Evolutionary conservation across 2,797 vertebrate genomes (phyloP).

Genomic region (Lithobates sylvaticus): DNA sequence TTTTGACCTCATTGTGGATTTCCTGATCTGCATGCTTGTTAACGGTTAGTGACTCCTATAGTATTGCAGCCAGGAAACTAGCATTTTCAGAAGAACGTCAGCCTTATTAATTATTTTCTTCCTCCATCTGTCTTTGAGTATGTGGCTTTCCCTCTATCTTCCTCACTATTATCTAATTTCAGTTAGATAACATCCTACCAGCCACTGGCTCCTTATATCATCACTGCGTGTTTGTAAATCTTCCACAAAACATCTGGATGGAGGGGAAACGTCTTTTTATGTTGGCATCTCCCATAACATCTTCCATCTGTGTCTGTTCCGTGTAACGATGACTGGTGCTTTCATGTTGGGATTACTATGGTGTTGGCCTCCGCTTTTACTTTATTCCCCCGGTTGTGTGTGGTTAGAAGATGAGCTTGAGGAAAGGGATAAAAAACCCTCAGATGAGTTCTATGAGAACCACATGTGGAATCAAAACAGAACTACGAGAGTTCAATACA

Average conservation of each 20-base stretch:
- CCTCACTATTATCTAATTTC: not conserved
- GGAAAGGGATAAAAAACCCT: not conserved
- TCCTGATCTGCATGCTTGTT: too few relatives aligned
- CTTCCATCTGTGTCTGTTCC: not conserved
- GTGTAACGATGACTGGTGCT: not conserved
- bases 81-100: too few relatives aligned
- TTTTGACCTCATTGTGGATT: too few relatives aligned
- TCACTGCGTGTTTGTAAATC: not conserved
- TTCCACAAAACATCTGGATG: slow-evolving; percentile 15
- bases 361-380: not conserved
- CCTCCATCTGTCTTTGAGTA: not conserved
- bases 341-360: slow-evolving; percentile 1
- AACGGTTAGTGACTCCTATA: too few relatives aligned
- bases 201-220: not conserved
- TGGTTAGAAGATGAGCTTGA: not conserved
- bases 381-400: not conserved
- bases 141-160: not conserved
- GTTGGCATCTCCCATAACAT: not conserved
- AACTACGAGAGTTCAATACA: not conserved
- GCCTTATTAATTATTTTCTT: not conserved
- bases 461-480: not conserved
- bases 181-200: not conserved
- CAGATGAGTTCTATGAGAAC: not conserved
- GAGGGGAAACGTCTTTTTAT: not conserved
- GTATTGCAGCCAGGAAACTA: too few relatives aligned